Evolutionary conservation across 2,888 invertebrate species (phyloP), one percentile per base, ranked within the genome.

Genomic region (Drosophila multiciliata): DNA sequence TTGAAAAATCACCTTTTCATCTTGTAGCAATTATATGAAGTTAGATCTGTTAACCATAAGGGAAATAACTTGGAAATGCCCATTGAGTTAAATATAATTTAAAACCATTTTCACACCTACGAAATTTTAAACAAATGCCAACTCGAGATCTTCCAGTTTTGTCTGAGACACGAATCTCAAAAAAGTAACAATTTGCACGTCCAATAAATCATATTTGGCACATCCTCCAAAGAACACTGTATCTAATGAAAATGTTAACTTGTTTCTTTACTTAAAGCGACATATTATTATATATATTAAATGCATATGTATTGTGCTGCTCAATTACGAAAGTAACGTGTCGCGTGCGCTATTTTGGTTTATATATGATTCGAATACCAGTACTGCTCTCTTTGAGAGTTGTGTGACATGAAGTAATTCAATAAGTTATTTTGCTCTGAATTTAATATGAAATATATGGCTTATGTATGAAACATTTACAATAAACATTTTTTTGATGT

Each of bases 391-490:
- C 45, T 49, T n/a, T 63, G 36, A 50, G 60, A 57, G 50, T 32
- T 53, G 42, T 61, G 42, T 45, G 45, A 23, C 23, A 15, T 45
- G 70, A 80, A 63, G 49, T 60, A 60, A 68, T 49, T 60, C 29
- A 33, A 48, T 61, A 38, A 62, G 58, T 68, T 75, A 73, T 65
- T 77, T 79, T 78, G 71, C 57, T 83, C 74, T 73, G 74, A 73
- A 68, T 78, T 78, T 82, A 82, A 82, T 74, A 69, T 64, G 82
- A 68, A 81, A 62, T 72, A 66, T 66, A 80, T 80, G 78, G 60
- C 78, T 78, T 78, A 78, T 61, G 53, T 76, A 80, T 65, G 65
- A 77, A 78, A 80, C 78, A 78, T 80, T 78, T 80, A 78, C 81
- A 78, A 64, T 66, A 63, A 79, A 66, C 53, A 66, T 66, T 49